Conservation (phyloP, 2,888 invertebrate genomes). For the Sesia bembeciformis region DNA sequence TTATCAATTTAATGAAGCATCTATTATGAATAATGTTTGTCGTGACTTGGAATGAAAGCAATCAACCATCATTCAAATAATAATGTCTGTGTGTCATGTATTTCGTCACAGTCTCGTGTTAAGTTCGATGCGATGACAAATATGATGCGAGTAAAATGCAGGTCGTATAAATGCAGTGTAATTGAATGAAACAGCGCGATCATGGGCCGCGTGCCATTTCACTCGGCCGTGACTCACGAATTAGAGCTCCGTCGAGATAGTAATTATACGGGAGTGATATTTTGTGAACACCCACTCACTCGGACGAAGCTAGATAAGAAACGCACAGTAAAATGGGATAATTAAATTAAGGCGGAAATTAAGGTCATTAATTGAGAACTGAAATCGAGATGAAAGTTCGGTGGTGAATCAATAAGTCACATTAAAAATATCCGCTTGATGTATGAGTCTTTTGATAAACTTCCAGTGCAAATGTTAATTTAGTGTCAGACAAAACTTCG, state of each 20-base stretch:
- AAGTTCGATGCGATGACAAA: constrained; percentile 30
- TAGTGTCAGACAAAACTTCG: too few relatives aligned
- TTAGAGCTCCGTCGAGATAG: constrained; percentile 64
- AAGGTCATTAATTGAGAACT: constrained; percentile 29
- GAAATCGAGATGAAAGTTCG: too few relatives aligned
- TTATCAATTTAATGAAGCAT: constrained; percentile 30
- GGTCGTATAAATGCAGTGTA: constrained; percentile 56
- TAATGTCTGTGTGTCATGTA: constrained; percentile 16
- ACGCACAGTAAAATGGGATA: constrained; percentile 26
- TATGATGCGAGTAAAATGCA: constrained; percentile 40
- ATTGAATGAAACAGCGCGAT: constrained; percentile 52
- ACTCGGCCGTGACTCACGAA: constrained; percentile 70
- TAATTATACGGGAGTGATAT: constrained; percentile 51
- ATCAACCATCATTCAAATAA: constrained; percentile 17
- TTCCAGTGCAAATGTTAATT: too few relatives aligned
- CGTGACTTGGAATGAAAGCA: constrained; percentile 27
- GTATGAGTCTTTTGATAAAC: too few relatives aligned
- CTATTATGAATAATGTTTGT: constrained; percentile 18
- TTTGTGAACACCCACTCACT: constrained; percentile 56
- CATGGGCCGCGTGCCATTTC: constrained; percentile 59
- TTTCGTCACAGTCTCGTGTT: constrained; percentile 7
- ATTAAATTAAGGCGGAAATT: too few relatives aligned
- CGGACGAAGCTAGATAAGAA: constrained; percentile 29
- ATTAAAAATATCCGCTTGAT: too few relatives aligned
- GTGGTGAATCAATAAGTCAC: too few relatives aligned